Base-by-base conservation (phyloP, 2,888 invertebrate genomes). In the Pristionchus entomophagus region DNA sequence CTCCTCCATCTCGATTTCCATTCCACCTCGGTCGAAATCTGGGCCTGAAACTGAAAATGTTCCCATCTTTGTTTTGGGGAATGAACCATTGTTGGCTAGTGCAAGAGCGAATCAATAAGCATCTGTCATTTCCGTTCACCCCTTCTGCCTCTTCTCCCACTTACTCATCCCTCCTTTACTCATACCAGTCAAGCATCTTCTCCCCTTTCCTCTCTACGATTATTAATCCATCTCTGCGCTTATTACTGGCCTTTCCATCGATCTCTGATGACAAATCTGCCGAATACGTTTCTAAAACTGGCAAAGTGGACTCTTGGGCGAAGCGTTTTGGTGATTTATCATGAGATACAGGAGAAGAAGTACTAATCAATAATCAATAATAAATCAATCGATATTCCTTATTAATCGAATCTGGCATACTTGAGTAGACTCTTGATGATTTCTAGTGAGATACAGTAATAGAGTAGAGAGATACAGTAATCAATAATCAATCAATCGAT, bases 81-180 rank as follows among this genome's bases (percentile, higher is more conserved):
- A n/a, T n/a, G n/a, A n/a, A n/a, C n/a, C n/a, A n/a, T n/a, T n/a
- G n/a, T n/a, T n/a, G n/a, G n/a, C n/a, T n/a, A 41, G 73, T 45
- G 32, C 41, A 73, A 73, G 38, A 22, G 26, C 41, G 45, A 73
- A 73, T 73, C 73, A 45, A 73, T 73, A 73, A 38, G 38, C 26
- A 3, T 45, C 14, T 22, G 56, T n/a, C 73, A 45, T 73, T 73
- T 45, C 41, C 73, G 38, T 73, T 73, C 73, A n/a, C 32, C 73
- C 51, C 78, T 35, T 41, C 38, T 45, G 8, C 26, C 73, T 69
- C 32, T 51, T 53, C 77, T 78, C 78, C 26, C 78, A 78, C 78
- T 53, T 78, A 78, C 78, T 73, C 73, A 73, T 45, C 38, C 12
- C 45, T 73, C n/a, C 65, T 65, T 73, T 73, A 73, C 41, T 73